Evolutionary conservation across 2,113 vertebrate genomes (phyloP), one percentile per base, ranked within the genome.

Genomic region (Ochotona princeps): DNA sequence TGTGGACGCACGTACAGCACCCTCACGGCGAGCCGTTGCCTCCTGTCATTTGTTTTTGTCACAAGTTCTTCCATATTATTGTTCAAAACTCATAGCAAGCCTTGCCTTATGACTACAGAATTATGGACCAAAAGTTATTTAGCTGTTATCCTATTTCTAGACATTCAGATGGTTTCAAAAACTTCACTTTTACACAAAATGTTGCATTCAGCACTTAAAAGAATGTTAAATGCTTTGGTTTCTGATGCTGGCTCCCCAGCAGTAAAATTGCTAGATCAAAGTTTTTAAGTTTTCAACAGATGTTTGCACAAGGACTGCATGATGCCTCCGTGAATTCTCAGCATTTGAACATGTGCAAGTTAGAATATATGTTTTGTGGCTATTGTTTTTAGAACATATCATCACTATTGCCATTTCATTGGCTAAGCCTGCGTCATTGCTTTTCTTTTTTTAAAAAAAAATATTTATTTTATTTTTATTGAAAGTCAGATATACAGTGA

Each of bases 31-130:
- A 44, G 38, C n/a, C 83, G 70, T 84, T 81, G 5, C 89, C 67
- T 89, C 73, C 80, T 89, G 32, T 35, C 73, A 44, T 44, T 44
- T 6, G 38, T 35, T 84, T 91, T 89, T 76, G 57, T 84, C 93
- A 69, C 66, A 87, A 76, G 78, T 93, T 74, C n/a, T 79, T 89
- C 82, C 32, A 28, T 82, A 51, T 79, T 89, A 92, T 93, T 93
- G 78, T 87, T 80, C 51, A 25, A 78, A 91, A n/a, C 57, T 87
- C 69, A 82, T 82, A 91, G 81, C 72, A 93, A 81, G 61, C 35
- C 78, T 82, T 60, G 51, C 69, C 87, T 92, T 91, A 93, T 87
- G 76, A 44, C 72, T 83, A 38, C 8, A 8, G 73, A 89, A 90
- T 89, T 93, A 87, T 14, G 32, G 69, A 35, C 32, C 51, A 38